Percentiles rank a stretch among this genome's conserved stretches.
Evolutionary conservation across 2,797 vertebrate species (phyloP).

Genomic region (Oreochromis grahami): DNA sequence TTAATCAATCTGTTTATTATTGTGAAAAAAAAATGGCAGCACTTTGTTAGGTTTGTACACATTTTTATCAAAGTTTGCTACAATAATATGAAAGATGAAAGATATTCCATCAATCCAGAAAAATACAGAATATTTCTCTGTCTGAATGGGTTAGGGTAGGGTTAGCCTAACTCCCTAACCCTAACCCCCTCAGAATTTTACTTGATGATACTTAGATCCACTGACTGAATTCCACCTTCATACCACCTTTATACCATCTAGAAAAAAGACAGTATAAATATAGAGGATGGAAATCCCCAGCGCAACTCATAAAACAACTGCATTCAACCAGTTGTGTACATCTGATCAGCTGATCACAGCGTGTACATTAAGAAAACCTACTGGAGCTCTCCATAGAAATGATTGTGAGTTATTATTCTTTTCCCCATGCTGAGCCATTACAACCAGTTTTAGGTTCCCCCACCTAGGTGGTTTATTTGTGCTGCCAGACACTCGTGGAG

Average conservation of each 20-base stretch:
- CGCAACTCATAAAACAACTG: background rate
- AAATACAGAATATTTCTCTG: background rate
- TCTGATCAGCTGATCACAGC: background rate
- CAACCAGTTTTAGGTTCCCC: background rate
- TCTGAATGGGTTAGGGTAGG: background rate
- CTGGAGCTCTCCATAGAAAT: background rate
- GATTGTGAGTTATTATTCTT: background rate
- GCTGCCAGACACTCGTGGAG: background rate
- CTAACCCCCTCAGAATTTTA: background rate
- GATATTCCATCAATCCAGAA: background rate
- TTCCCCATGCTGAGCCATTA: background rate
- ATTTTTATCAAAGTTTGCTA: background rate
- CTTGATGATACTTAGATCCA: background rate
- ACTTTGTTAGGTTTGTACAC: background rate
- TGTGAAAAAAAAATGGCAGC: background rate
- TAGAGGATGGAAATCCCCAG: background rate
- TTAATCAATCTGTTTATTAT: background rate
- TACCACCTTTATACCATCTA: background rate
- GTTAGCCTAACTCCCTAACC: background rate
- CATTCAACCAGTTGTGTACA: background rate
- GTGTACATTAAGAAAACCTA: background rate
- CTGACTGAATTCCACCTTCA: background rate
- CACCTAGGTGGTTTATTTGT: rapidly evolving
- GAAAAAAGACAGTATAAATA: background rate
- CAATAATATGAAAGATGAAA: background rate